Base-by-base conservation (phyloP, 92 coral and sea anemone species). In the Umimayanthus chanpuru region DNA sequence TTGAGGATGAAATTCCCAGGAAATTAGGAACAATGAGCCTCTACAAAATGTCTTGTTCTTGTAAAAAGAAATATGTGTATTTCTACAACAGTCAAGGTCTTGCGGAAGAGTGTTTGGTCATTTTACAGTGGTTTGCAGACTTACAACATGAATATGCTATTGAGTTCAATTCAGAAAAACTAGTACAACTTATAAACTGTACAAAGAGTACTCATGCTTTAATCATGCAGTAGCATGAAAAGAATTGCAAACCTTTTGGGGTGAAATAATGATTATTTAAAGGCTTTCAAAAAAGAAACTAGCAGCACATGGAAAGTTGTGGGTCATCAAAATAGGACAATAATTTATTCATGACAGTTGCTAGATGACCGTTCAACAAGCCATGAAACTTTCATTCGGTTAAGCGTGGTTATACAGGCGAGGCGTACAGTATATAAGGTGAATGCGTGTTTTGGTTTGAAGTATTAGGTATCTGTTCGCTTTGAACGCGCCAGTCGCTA, bases 341-440 rank as follows among this genome's bases (percentile, higher is more conserved):
- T 20, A 61, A 61, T 61, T 61, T 20, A 61, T 61, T 61, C 68
- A 0, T 61, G 58, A 4, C 68, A 61, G 68, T 61, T 61, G n/a
- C 68, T 23, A 20, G n/a, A 18, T 20, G 68, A 61, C 26, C 68
- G 23, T 61, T 53, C 58, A 53, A 53, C 53, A 53, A 53, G 58
- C 58, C 3, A 53, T 53, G 11, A 18, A 15, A 53, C 58, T 12
- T 28, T 71, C 18, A 26, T 9, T 26, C 29, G 20, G 21, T 23
- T n/a, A n/a, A 21, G 9, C 21, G 66, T 15, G 3, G 82, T 43
- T 47, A 78, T n/a, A 83, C 87, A 36, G 87, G 87, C 49, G 87
- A 83, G 18, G 78, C 4, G 28, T 83, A 83, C 26, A 43, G 9
- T 83, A 83, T 32, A 15, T 40, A 29, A 44, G 64, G 78, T 1